These are phyloP conservation scores for Clarias magur DNA, from an alignment of 2,113 vertebrate species.

Conservation along the genomic window DNA sequence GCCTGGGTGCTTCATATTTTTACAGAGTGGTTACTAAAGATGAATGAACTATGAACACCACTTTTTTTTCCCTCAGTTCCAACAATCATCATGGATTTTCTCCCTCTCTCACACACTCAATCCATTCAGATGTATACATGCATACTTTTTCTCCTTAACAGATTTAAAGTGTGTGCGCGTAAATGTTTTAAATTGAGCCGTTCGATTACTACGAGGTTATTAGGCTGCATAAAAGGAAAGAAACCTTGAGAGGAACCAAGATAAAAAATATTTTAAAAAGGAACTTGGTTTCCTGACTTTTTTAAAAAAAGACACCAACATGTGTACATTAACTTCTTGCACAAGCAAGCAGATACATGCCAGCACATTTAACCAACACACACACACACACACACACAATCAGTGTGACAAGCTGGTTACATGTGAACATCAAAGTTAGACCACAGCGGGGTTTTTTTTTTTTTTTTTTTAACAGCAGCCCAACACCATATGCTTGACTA, in stretches of 20 bases:
- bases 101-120: background rate
- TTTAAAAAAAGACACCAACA: background rate
- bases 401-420: background rate
- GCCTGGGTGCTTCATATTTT: background rate
- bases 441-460: conserved; percentile 28
- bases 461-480: conserved; percentile 8
- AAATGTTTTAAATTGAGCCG: background rate
- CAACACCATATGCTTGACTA: conserved; percentile 63
- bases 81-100: background rate
- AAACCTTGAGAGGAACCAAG: background rate
- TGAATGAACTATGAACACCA: background rate
- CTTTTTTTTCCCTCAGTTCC: background rate
- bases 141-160: background rate
- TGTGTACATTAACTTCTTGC: background rate
- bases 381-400: background rate
- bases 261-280: background rate
- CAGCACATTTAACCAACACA: background rate
- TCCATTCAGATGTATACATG: background rate
- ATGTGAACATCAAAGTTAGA: conserved; percentile 8
- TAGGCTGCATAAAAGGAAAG: background rate
- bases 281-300: background rate
- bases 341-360: background rate
- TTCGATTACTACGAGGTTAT: background rate
- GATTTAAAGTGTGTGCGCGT: background rate
- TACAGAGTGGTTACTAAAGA: background rate